Conservation (phyloP, 2,888 invertebrate genomes). For the Polyommatus iphigenia region DNA sequence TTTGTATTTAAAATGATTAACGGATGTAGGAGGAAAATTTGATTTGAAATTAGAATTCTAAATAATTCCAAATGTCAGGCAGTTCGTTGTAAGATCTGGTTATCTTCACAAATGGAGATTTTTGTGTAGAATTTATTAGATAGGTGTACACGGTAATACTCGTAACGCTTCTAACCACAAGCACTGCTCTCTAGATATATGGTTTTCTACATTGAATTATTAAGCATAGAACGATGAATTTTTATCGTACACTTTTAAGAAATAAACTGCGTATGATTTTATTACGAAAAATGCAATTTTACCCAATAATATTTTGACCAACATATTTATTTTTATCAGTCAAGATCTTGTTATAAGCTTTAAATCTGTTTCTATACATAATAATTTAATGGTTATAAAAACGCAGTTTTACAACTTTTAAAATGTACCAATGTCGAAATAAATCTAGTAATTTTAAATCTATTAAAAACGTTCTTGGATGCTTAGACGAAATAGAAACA, state of each 20-base stretch:
- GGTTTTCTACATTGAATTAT: conserved; percentile 28
- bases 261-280: neutral
- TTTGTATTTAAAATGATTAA: neutral
- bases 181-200: conserved; percentile 36
- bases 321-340: neutral
- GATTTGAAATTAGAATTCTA: neutral
- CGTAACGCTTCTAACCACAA: conserved; percentile 22
- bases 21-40: neutral
- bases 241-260: neutral
- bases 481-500: too few species aligned
- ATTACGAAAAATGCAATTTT: neutral
- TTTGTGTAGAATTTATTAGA: conserved; percentile 45
- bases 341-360: neutral
- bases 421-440: neutral
- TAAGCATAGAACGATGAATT: neutral
- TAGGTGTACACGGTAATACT: conserved; percentile 21
- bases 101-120: conserved; percentile 75
- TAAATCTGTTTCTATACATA: neutral
- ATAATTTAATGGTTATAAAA: neutral
- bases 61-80: conserved; percentile 20
- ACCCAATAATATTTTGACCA: neutral
- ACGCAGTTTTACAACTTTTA: neutral
- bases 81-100: conserved; percentile 43
- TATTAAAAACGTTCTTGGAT: too few species aligned
- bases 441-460: neutral